Percentiles rank a stretch among this genome's conserved stretches.
These are phyloP conservation scores for Anthopleura xanthogrammica DNA, from an alignment of 92 coral and sea anemone genomes.

Conservation along the genomic window DNA sequence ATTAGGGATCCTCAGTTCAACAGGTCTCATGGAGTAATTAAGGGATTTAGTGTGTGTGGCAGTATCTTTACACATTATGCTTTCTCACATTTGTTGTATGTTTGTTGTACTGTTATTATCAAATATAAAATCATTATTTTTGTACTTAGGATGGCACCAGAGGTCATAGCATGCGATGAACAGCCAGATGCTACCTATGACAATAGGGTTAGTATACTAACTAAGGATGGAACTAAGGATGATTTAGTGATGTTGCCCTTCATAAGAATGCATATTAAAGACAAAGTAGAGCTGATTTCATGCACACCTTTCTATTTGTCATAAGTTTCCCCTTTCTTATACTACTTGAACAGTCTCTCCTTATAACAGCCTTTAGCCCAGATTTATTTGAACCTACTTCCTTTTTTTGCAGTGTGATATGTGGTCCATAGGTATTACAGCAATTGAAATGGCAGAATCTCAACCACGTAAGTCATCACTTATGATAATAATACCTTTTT, in stretches of 20 bases:
- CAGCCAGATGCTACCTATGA: constrained; percentile 99
- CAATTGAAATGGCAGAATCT: constrained; percentile 99
- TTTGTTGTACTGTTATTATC: background rate
- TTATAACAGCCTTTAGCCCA: background rate
- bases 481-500: background rate
- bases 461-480: constrained; percentile 84
- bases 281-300: no score
- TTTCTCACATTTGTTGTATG: background rate
- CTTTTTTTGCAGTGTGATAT: constrained; percentile 81
- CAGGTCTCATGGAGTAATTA: no score
- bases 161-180: constrained; percentile 97
- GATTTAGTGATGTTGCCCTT: no score
- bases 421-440: constrained; percentile 97
- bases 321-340: no score
- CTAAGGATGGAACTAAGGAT: no score
- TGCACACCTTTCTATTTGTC: no score
- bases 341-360: background rate
- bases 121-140: background rate
- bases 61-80: no score
- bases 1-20: no score
- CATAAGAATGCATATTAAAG: no score
- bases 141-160: constrained; percentile 94
- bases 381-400: background rate
- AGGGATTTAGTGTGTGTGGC: no score
- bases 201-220: constrained; percentile 70